Evolutionary conservation across 2,797 vertebrate species (phyloP), one percentile per base, ranked within the genome.

Genomic region (Potorous gilbertii): DNA sequence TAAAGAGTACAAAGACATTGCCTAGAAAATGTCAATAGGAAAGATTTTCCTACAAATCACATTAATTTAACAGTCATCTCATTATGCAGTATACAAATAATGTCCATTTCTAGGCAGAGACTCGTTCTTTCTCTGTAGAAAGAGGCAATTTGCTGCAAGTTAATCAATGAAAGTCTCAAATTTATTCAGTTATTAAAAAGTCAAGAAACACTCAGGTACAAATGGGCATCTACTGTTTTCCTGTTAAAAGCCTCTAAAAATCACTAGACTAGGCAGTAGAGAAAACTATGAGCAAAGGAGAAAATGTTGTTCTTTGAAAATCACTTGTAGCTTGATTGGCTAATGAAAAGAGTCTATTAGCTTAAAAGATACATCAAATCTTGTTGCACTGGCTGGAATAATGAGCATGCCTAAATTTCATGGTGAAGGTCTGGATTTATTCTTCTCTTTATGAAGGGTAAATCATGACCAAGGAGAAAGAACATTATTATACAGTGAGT

Each of bases 81-180:
- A 52, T 57, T 54, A 31, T 21, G 28, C 31, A 31, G 46, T 92
- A 16, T 31, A 50, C 13, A 95, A 89, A 0, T 91, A 29, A 0
- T 90, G 52, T 4, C 4, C 0, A 13, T 14, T 92, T 31, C 24
- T 13, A 14, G 0, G 3, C 0, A 21, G 57, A 62, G 1, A 91
- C 10, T 3, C 24, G 6, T 0, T 46, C 16, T 6, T 56, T 34
- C 50, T 21, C 18, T 2, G 29, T 66, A 54, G 40, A 92, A 92
- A 92, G 50, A 21, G 50, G 50, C 29, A 66, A 92, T 66, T 52
- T 52, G 0, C 56, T 66, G 18, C 40, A 50, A 92, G 29, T 62
- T 92, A 31, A 92, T 62, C 56, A 21, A 50, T 66, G 46, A 18
- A 52, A 92, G 40, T 5, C 3, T 94, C 46, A 0, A 0, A 91